phyloP scores from a whole-genome alignment of 2,113 vertebrate genomes.

The Gymnogyps californianus region DNA sequence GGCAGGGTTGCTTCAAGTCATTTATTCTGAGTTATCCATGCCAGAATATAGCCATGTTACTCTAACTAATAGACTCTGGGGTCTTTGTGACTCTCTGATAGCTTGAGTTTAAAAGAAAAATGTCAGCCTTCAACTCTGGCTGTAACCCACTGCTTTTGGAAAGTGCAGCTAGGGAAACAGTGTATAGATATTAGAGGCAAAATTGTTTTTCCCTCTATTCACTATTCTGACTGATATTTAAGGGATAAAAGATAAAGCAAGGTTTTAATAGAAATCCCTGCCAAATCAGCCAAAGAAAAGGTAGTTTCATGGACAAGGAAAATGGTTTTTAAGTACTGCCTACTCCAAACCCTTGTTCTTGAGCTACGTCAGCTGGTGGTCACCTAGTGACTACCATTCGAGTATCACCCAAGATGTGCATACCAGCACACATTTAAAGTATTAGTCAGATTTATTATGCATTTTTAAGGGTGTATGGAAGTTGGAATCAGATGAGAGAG shows the following conservation, averaged over 20 bases:
- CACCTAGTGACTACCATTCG: background rate
- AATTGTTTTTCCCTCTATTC: background rate
- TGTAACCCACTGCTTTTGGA: constrained; percentile 21
- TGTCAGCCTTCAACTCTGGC: constrained; percentile 18
- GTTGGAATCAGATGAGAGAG: background rate
- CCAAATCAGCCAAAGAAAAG: background rate
- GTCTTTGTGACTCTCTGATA: background rate
- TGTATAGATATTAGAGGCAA: background rate
- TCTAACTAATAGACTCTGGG: background rate
- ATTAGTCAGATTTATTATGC: background rate
- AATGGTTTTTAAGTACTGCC: background rate
- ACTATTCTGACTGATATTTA: background rate
- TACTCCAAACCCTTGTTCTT: background rate
- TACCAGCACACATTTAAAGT: background rate
- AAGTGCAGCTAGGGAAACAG: background rate
- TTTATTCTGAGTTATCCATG: background rate
- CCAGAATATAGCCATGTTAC: background rate
- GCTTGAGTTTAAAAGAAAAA: constrained; percentile 4
- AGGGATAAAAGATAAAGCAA: background rate
- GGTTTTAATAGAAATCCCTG: background rate
- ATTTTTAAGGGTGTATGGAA: background rate
- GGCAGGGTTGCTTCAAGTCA: background rate
- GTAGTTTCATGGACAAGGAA: background rate
- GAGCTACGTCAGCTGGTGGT: background rate
- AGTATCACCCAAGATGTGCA: background rate